These are phyloP conservation scores for Octopus sinensis DNA, from an alignment of 1,140 invertebrate species.

Conservation along the genomic window DNA sequence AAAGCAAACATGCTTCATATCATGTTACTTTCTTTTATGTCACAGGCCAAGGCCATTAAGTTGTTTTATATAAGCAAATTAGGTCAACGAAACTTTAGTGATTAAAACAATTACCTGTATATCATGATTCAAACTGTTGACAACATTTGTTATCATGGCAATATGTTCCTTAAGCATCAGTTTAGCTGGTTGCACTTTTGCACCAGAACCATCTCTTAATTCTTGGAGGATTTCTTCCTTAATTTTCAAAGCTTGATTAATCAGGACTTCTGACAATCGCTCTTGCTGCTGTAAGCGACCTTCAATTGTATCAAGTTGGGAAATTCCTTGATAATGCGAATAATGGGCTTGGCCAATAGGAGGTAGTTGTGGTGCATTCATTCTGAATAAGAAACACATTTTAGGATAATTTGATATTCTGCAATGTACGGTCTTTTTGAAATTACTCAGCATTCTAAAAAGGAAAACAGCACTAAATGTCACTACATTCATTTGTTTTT, in stretches of 20 bases:
- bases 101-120: conserved; percentile 41
- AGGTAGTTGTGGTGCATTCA: neutral
- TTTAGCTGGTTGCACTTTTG: conserved; percentile 47
- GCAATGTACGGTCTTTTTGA: too few species aligned
- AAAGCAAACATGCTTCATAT: too few species aligned
- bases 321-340: neutral
- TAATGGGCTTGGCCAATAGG: neutral
- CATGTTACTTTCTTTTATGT: too few species aligned
- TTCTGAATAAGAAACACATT: neutral
- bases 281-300: conserved; percentile 45
- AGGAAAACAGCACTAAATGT: too few species aligned
- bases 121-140: conserved; percentile 51
- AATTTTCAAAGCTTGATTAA: conserved; percentile 52
- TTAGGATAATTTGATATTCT: too few species aligned
- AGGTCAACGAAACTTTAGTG: neutral
- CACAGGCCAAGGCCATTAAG: too few species aligned
- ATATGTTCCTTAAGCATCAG: conserved; percentile 54
- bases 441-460: too few species aligned
- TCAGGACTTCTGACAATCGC: conserved; percentile 34
- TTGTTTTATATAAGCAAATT: too few species aligned
- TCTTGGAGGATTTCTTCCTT: conserved; percentile 56
- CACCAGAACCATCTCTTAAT: conserved; percentile 54
- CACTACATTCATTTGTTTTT: too few species aligned
- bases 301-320: conserved; percentile 39
- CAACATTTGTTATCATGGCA: conserved; percentile 52